phyloP scores from a whole-genome alignment of 1,140 invertebrate genomes.

The Babylonia areolata region DNA sequence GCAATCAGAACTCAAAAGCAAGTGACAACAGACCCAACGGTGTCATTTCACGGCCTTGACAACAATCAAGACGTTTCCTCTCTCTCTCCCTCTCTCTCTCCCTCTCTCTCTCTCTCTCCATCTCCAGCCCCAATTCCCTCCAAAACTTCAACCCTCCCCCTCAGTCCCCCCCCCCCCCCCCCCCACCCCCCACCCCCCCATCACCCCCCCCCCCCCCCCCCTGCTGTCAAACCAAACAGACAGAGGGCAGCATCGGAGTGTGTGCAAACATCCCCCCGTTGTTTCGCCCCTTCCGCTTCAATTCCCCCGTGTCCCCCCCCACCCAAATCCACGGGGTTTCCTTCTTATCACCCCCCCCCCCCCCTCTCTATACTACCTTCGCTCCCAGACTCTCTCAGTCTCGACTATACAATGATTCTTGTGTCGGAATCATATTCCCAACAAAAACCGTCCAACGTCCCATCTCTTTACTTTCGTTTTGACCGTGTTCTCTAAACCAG shows the following conservation, averaged over 20 bases:
- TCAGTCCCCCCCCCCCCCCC: too few relatives aligned
- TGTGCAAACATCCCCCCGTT: neutral
- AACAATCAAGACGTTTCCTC: neutral
- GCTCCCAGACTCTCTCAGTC: too few relatives aligned
- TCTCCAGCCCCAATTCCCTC: neutral
- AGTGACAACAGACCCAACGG: neutral
- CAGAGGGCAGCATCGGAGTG: neutral
- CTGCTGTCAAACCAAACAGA: neutral
- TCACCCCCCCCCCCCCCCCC: neutral
- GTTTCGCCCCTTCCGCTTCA: neutral
- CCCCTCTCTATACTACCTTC: neutral
- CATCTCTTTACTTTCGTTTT: too few relatives aligned
- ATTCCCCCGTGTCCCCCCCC: too few relatives aligned
- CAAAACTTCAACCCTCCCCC: too few relatives aligned
- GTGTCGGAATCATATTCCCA: too few relatives aligned
- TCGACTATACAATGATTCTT: neutral
- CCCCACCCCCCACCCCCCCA: neutral
- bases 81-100: neutral
- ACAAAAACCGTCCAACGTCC: too few relatives aligned
- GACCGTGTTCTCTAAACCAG: too few relatives aligned
- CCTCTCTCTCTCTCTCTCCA: neutral
- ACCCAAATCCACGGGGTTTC: too few relatives aligned
- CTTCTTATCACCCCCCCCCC: neutral
- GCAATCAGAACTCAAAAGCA: neutral
- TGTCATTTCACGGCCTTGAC: neutral